Evolutionary conservation across 2,888 invertebrate species (phyloP), one percentile per base, ranked within the genome.

Genomic region (Scaeva pyrastri): DNA sequence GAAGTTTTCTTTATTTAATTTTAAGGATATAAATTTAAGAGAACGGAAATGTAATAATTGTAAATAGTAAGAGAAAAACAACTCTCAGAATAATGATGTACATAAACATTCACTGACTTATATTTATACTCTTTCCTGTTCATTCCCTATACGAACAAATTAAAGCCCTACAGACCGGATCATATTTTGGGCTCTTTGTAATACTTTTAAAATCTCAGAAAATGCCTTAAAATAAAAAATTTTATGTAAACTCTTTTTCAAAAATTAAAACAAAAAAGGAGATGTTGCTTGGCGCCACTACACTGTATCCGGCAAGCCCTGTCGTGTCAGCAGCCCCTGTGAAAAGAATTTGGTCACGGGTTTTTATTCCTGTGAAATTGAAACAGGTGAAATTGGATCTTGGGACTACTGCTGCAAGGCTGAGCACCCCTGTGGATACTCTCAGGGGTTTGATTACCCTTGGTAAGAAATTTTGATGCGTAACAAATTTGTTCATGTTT

Each of bases 331-430:
- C 1, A 95, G 95, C 0, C 90, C 91, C 8, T 97, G 97, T 89
- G 94, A 95, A 31, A 95, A 95, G 91, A 97, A 97, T 91, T 92
- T 94, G 5, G 93, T 96, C 12, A 95, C 95, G 0, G 97, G 97
- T 0, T 97, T 97, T 90, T 97, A 97, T 95, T 96, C 95, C 16
- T 97, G 97, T 89, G 96, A 97, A 89, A 94, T 96, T 0, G 97
- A 97, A 88, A 95, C 95, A 0, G 94, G 94, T 0, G 95, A 95
- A 89, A 91, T 93, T 88, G 95, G 95, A 8, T 94, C 95, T 1
- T 97, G 97, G 97, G 97, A 97, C 90, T 97, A 97, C 89, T 97
- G 97, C 90, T 97, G 97, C 89, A 94, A 96, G 31, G 96, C 97
- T 0, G 95, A 95, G 43, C 97, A 97, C 90, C 95, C 96, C 68